Evolutionary conservation across 2,113 vertebrate species (phyloP), one percentile per base, ranked within the genome.

Genomic region (Pipra filicauda): DNA sequence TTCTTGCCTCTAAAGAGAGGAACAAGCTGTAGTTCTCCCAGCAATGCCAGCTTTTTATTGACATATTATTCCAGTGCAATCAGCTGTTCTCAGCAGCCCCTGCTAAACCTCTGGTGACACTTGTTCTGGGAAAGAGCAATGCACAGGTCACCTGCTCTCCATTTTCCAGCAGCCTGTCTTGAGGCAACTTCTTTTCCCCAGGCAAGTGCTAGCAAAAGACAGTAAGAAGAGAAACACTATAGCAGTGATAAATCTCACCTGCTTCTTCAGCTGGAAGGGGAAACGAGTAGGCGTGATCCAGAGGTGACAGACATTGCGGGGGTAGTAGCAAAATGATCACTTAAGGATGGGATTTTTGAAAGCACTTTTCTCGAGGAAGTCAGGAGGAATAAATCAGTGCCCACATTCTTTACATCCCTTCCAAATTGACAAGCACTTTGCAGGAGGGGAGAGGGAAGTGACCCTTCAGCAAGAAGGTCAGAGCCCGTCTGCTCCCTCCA

Each of bases 301-400:
- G 92, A 3, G n/a, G 90, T 88, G 95, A 93, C 65, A 91, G 91
- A 82, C 73, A 0, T 24, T 67, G 70, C 4, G 37, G 70, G 83
- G 85, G 93, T 61, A 49, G 88, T 23, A 90, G 65, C 65, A 84
- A 78, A 66, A 75, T 27, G 48, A 78, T 71, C 54, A 88, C 10
- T 88, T 94, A 78, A 83, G 70, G 66, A 65, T 77, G 55, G 48
- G 92, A 85, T 79, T 93, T 95, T 82, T 85, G 62, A 97, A 96
- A 95, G 95, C 95, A 94, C 73, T 93, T 97, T 95, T 91, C 59
- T 76, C 12, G 15, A 89, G 95, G 88, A 94, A 87, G 83, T 81
- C 87, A 77, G 75, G 57, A 85, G 87, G 69, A 95, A 41, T 33
- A 79, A 91, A 96, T 93, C 74, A 76, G 61, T 88, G 64, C 86